These are phyloP conservation scores for Argopecten irradians DNA, from an alignment of 1,140 invertebrate genomes.

Conservation along the genomic window DNA sequence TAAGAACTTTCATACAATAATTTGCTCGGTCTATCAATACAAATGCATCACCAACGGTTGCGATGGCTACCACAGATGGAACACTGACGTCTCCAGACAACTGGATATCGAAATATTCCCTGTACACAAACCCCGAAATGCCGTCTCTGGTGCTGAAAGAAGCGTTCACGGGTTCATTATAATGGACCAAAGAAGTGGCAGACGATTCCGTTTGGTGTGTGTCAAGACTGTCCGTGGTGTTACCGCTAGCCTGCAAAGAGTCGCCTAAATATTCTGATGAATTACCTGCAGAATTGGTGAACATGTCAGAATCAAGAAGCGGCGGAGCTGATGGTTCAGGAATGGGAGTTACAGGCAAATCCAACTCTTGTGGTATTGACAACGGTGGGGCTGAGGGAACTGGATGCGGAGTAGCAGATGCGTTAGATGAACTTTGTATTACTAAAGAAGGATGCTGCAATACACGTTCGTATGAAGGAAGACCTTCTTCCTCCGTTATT, in stretches of 20 bases:
- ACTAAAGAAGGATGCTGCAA: neutral
- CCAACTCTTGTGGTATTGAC: neutral
- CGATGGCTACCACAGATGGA: neutral
- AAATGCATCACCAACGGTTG: neutral
- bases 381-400: neutral
- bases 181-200: neutral
- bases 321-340: neutral
- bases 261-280: neutral
- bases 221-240: neutral
- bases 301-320: neutral
- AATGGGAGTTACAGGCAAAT: neutral
- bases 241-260: neutral
- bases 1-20: conserved; percentile 9
- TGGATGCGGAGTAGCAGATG: neutral
- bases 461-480: neutral
- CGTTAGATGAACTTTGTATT: neutral
- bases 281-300: neutral
- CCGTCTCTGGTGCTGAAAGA: neutral
- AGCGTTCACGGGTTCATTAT: no score
- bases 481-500: neutral
- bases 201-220: neutral
- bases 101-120: neutral
- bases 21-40: neutral
- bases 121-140: neutral
- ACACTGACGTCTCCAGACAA: neutral